Evolutionary conservation across 2,888 invertebrate species (phyloP), one percentile per base, ranked within the genome.

Genomic region (Tetropium fuscum): DNA sequence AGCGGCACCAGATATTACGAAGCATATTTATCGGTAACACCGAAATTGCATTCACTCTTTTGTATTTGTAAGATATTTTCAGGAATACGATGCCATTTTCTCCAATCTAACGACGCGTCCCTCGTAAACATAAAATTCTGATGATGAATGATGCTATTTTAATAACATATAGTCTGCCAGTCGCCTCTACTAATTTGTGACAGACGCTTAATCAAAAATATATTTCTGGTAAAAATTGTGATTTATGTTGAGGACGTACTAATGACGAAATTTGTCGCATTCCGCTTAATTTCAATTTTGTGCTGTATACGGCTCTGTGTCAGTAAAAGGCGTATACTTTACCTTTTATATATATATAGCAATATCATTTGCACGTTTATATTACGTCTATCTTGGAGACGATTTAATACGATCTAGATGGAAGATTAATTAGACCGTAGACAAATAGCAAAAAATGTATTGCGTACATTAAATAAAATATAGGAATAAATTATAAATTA

Each of bases 121-220:
- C 32, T 32, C 34, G 44, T 44, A 54, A 45, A 54, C 54, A 25
- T 45, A 45, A 51, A 58, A 58, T 49, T 38, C 58, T 48, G n/a
- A 47, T 58, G 58, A 58, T 58, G 53, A 58, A 58, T 58, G 58
- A 53, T 36, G 58, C 58, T 58, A 58, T 58, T 53, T 58, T 53
- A 58, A 47, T 53, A 58, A 53, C 45, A 13, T 30, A 48, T 53
- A 58, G 58, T 53, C 58, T 53, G 48, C 34, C 53, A 36, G 53
- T 53, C 53, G 58, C 53, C 58, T 40, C 43, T 10, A 16, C 53
- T 56, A 53, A 58, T 53, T 41, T 44, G 32, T 45, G 47, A 36
- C 58, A 53, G 47, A 40, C 40, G 53, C 47, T 58, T 45, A 38
- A 58, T 47, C 41, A 53, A 53, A 47, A 47, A 41, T 48, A 43